Base-by-base conservation (phyloP, 2,797 vertebrate species). In the Anguilla pacifica region DNA sequence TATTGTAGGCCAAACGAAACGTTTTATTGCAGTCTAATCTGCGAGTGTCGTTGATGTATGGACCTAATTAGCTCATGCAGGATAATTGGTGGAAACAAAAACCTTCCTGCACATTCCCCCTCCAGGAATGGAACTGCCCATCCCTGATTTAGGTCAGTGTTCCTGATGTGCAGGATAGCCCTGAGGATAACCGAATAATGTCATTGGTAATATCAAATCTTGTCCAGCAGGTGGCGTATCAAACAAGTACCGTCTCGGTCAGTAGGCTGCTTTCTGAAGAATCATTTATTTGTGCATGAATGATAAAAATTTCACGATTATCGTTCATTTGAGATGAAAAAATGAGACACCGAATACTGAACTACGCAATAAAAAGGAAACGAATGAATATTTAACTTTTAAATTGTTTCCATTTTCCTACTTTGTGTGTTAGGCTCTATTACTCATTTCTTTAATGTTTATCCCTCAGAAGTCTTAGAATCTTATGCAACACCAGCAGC, bases 181-280 rank as follows among this genome's bases (percentile, higher is more conserved):
- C 13, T 6, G 2, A 46, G 3, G 15, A 79, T 17, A 43, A 22
- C 6, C 17, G 13, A 5, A 15, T 22, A 10, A n/a, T 51, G 2
- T 9, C 22, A 49, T 82, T 82, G 79, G 28, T 51, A 28, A n/a
- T 82, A 82, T 11, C 43, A 3, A 10, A 7, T 51, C 3, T n/a
- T 51, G 1, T 82, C 79, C 79, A 51, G 79, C 79, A 82, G 79
- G 51, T 82, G 79, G 79, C 79, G 46, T n/a, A 51, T 51, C 43
- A 49, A 49, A 25, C 79, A 49, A 49, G 79, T 49, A n/a, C n/a
- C 22, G 0, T 15, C 43, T 2, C 46, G 1, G 9, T 43, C 72
- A 77, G 31, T 19, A 77, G 53, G 61, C 64, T 70, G n/a, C 13
- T 43, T 43, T 19, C 6, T 77, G 15, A 77, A 77, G 19, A 77